Conservation (phyloP, 2,888 invertebrate species). For the Luperina testacea region DNA sequence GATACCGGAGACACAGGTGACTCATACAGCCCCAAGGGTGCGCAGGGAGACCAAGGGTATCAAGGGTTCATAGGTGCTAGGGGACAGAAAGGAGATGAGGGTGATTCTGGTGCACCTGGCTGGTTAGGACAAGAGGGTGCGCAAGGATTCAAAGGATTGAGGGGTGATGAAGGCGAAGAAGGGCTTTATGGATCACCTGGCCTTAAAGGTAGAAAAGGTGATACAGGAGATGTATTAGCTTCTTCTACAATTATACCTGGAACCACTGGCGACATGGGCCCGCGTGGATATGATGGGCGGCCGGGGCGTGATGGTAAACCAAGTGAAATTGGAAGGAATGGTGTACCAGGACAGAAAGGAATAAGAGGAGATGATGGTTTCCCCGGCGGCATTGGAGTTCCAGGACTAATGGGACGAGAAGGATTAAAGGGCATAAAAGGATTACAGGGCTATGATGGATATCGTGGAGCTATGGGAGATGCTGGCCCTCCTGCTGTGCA, state of each 20-base stretch:
- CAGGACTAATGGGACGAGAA: slow-evolving; percentile 70
- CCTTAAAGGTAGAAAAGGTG: slow-evolving; percentile 88
- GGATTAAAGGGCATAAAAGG: slow-evolving; percentile 86
- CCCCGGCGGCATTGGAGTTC: slow-evolving; percentile 84
- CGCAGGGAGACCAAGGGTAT: slow-evolving; percentile 85
- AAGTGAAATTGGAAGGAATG: slow-evolving; percentile 89
- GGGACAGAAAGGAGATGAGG: slow-evolving; percentile 86
- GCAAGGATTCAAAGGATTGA: slow-evolving; percentile 87
- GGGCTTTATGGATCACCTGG: slow-evolving; percentile 90
- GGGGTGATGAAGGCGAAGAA: slow-evolving; percentile 86
- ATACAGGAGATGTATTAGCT: slow-evolving; percentile 82
- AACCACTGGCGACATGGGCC: slow-evolving; percentile 81
- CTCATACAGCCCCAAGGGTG: slow-evolving; percentile 88
- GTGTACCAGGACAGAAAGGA: slow-evolving; percentile 84
- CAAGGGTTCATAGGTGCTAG: slow-evolving; percentile 78
- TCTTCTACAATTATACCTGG: slow-evolving; percentile 79
- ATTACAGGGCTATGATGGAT: slow-evolving; percentile 86
- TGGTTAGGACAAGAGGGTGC: slow-evolving; percentile 89
- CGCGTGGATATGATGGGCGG: slow-evolving; percentile 82
- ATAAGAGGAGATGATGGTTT: slow-evolving; percentile 87
- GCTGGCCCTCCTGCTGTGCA: slow-evolving; percentile 93
- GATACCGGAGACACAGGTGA: slow-evolving; percentile 91
- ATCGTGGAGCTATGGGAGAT: slow-evolving; percentile 88
- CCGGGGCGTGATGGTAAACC: slow-evolving; percentile 89
- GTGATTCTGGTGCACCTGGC: slow-evolving; percentile 87